Base-by-base conservation (phyloP, 2,797 vertebrate genomes). In the Enteromius treurensis region DNA sequence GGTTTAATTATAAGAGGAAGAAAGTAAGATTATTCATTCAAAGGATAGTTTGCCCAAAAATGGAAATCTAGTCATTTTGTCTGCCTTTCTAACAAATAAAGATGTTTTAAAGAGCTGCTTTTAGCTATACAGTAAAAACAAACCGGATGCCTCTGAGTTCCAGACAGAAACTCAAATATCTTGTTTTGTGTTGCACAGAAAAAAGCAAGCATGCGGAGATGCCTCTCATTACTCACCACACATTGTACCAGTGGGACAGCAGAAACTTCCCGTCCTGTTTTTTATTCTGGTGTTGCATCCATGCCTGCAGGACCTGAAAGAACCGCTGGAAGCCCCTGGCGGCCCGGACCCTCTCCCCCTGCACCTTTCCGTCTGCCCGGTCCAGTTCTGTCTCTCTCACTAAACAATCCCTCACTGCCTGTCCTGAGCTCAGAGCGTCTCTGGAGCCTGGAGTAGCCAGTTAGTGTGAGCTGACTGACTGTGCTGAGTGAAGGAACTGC, bases 171-270 rank as follows among this genome's bases (percentile, higher is more conserved):
- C 4, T 5, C n/a, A 60, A 60, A 60, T 14, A 13, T 26, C 55
- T 26, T 60, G 4, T 23, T 62, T 1, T 60, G 23, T 62, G 58
- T 15, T 60, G 23, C 58, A 60, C 55, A 60, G 55, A 60, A 60
- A 23, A 60, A 26, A 60, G 11, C 23, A 60, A 26, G 3, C 29
- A 19, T 34, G 19, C 4, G 11, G 1, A 77, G 1, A 47, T 13
- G 10, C 7, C 26, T 34, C 34, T 26, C 37, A 45, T 58, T 74
- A 85, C 89, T 90, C 75, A 90, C 89, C 89, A 87, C 78, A 85
- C 89, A 90, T 90, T 71, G 84, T 87, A 86, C 86, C 84, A 86
- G 77, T 81, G 23, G 80, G 70, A 77, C 78, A 53, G 80, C 62
- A 62, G 76, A 78, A 74, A 84, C 79, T 86, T 86, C 83, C 81